phyloP scores from a whole-genome alignment of 2,888 invertebrate genomes.

The Caenorhabditis angaria region DNA sequence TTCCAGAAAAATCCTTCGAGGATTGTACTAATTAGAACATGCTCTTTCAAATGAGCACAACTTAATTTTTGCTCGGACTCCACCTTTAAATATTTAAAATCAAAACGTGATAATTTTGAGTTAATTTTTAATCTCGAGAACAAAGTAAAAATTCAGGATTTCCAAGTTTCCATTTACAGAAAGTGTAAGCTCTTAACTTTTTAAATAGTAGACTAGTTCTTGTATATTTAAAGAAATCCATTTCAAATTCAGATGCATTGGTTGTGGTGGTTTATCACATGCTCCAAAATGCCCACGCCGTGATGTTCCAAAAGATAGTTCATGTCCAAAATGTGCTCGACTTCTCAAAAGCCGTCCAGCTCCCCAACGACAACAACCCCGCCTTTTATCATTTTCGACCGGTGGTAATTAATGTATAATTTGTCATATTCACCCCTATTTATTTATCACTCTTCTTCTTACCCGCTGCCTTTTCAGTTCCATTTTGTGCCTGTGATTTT shows the following conservation, averaged over 20 bases:
- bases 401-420: conserved; percentile 5
- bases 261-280: conserved; percentile 59
- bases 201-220: too few species aligned
- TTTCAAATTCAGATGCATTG: conserved; percentile 50
- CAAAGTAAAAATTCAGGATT: too few species aligned
- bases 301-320: conserved; percentile 34
- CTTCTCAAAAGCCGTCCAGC: conserved; percentile 4
- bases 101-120: too few species aligned
- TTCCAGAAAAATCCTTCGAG: too few species aligned
- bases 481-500: background rate
- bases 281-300: conserved; percentile 39
- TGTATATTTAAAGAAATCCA: background rate
- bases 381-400: conserved; percentile 6
- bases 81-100: too few species aligned
- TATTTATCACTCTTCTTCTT: too few species aligned
- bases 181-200: too few species aligned
- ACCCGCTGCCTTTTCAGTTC: background rate
- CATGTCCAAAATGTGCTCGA: conserved; percentile 40
- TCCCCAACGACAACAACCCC: conserved; percentile 5
- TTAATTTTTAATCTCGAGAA: background rate
- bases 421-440: conserved; percentile 5
- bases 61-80: too few species aligned
- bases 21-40: too few species aligned
- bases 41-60: too few species aligned
- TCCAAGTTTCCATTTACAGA: too few species aligned